A percentile compares a stretch with the other conserved stretches of the same genome.
phyloP scores from a whole-genome alignment of 2,888 invertebrate genomes.

The Microctonus brassicae region DNA sequence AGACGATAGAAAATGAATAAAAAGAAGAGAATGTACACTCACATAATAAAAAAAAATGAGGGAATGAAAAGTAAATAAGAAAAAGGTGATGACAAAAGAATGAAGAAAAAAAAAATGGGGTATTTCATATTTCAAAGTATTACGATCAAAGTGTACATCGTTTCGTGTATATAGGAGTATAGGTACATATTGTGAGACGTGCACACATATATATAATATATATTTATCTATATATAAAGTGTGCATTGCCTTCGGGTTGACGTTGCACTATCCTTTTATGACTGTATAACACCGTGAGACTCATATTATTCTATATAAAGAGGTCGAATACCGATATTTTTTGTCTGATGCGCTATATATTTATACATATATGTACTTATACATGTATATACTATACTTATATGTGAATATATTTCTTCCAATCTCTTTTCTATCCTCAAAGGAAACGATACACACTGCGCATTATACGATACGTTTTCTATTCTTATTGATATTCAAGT shows the following conservation, averaged over 20 bases:
- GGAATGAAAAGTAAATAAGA: conserved; percentile 2
- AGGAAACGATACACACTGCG: conserved; percentile 33
- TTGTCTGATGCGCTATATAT: conserved; percentile 31
- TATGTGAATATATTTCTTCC: conserved; percentile 16
- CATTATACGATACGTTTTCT: neutral
- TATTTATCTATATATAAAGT: too few relatives aligned
- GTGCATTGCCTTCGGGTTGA: conserved; percentile 25
- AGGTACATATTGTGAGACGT: too few relatives aligned
- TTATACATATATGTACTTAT: conserved; percentile 4
- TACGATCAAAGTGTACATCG: conserved; percentile 24
- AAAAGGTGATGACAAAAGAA: conserved; percentile 19
- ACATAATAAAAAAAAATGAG: conserved; percentile 21
- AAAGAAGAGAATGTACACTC: conserved; percentile 40
- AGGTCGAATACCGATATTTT: conserved; percentile 44
- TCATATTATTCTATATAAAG: conserved; percentile 42
- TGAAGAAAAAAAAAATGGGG: conserved; percentile 28
- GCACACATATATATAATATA: too few relatives aligned
- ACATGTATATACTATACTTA: conserved; percentile 19
- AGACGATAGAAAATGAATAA: conserved; percentile 7
- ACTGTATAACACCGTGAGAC: conserved; percentile 9
- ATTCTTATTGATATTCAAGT: conserved; percentile 5
- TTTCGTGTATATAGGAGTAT: neutral
- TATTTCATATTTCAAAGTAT: conserved; percentile 36
- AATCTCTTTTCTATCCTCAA: conserved; percentile 14
- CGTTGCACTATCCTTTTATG: conserved; percentile 19